phyloP scores from a whole-genome alignment of 2,113 vertebrate genomes.

The Cyprinodon tularosa region DNA sequence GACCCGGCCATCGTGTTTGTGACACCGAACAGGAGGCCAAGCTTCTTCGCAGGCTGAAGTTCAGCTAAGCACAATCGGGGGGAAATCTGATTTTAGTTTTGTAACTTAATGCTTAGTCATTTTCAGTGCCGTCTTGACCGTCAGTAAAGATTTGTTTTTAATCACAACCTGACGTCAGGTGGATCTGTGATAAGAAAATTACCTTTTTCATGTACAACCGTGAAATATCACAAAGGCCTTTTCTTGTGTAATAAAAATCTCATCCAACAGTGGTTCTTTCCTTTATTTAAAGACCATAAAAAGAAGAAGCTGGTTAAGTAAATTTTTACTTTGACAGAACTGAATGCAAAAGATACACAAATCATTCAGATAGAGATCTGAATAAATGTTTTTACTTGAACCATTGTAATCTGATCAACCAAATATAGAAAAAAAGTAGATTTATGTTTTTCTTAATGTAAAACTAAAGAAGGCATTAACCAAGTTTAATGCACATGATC shows the following conservation, averaged over 20 bases:
- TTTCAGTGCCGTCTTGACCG: conserved; percentile 9
- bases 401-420: neutral
- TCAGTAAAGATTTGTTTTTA: neutral
- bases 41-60: neutral
- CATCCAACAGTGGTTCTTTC: neutral
- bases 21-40: neutral
- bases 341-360: neutral
- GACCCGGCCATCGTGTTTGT: neutral
- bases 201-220: conserved; percentile 23
- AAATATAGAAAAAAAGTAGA: neutral
- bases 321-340: neutral
- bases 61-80: neutral
- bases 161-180: neutral
- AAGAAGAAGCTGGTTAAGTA: neutral
- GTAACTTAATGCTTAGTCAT: conserved; percentile 25
- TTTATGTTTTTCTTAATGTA: neutral
- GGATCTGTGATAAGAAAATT: neutral
- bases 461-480: neutral
- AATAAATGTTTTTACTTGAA: neutral
- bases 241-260: conserved; percentile 44
- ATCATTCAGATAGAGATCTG: neutral
- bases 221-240: conserved; percentile 15
- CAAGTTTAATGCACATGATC: too few species aligned
- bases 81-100: conserved; percentile 6
- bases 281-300: conserved; percentile 12